Conservation (phyloP, 2,113 vertebrate genomes). For the Corydoras maculifer region DNA sequence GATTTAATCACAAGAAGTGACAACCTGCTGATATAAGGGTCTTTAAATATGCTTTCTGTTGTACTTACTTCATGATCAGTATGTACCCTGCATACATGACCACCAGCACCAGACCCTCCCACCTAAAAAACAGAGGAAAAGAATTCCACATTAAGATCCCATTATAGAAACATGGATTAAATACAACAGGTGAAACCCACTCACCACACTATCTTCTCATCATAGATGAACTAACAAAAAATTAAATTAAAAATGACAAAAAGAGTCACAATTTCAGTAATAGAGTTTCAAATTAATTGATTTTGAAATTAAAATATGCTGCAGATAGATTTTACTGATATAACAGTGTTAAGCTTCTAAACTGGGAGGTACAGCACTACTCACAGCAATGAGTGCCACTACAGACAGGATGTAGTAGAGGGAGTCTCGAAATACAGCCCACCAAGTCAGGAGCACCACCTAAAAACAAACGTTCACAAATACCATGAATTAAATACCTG, state of each 20-base stretch:
- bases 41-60: neutral
- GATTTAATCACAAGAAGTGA: no score
- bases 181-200: constrained; percentile 48
- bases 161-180: no score
- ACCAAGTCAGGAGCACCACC: constrained; percentile 88
- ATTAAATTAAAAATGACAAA: neutral
- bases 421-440: constrained; percentile 92
- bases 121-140: constrained; percentile 64
- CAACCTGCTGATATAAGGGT: no score
- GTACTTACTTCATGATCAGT: constrained; percentile 94
- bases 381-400: constrained; percentile 84
- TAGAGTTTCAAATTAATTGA: no score
- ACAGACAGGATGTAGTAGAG: constrained; percentile 87
- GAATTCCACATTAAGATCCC: no score
- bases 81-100: constrained; percentile 91
- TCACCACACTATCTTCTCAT: constrained; percentile 94
- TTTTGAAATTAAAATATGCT: no score
- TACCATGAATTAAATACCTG: neutral
- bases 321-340: neutral
- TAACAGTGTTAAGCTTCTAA: no score
- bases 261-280: neutral
- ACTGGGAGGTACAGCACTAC: constrained; percentile 45
- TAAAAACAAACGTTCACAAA: constrained; percentile 41
- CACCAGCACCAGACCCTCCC: constrained; percentile 92
- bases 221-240: constrained; percentile 84